Conservation (phyloP, 2,888 invertebrate genomes). For the Molorchus minor region DNA sequence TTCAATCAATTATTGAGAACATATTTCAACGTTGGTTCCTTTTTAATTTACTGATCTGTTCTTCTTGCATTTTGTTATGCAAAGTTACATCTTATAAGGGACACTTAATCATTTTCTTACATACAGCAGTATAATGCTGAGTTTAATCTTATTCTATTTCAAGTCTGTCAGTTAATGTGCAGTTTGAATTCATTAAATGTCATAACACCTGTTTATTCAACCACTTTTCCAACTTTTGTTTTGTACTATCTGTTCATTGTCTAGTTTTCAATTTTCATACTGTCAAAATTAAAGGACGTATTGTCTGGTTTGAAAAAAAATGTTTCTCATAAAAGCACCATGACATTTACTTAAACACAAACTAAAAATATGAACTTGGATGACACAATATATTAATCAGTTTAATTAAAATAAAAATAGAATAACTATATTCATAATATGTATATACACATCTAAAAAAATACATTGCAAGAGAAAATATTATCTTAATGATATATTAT, state of each 20-base stretch:
- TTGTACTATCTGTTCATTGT: constrained; percentile 23
- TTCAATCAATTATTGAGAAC: no score
- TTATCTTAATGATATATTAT: constrained; percentile 58
- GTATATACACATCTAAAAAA: constrained; percentile 63
- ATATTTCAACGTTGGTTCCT: no score
- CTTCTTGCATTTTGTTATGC: neutral
- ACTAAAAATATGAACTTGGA: constrained; percentile 16
- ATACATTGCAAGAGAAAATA: constrained; percentile 64
- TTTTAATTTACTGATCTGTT: no score
- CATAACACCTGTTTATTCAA: neutral
- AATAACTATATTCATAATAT: constrained; percentile 52
- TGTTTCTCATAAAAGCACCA: neutral
- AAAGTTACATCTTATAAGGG: neutral
- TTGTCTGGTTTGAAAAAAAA: no score
- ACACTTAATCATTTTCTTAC: neutral
- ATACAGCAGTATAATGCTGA: constrained; percentile 3
- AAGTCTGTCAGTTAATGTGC: constrained; percentile 9
- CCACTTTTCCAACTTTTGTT: neutral
- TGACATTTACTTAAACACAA: constrained; percentile 19
- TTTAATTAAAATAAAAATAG: constrained; percentile 42
- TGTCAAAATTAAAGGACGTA: neutral
- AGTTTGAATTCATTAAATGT: constrained; percentile 12
- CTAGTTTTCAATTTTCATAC: neutral
- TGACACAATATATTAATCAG: constrained; percentile 37
- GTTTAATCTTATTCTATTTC: constrained; percentile 7